Conservation (phyloP, 2,888 invertebrate species). For the Athripsodes cinereus region DNA sequence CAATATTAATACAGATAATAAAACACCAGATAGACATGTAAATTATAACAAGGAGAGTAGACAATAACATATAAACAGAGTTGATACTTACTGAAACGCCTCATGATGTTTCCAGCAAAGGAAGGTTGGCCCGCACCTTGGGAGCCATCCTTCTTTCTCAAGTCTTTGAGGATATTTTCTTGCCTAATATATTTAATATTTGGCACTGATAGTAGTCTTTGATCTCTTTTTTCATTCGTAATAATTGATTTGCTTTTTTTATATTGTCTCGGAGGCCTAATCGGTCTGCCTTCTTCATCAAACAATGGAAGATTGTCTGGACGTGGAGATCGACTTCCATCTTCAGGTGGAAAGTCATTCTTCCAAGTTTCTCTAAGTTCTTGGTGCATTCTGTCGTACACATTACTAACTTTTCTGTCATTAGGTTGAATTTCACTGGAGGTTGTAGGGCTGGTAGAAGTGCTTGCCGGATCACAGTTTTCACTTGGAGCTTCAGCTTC, state of each 20-base stretch:
- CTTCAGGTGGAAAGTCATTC: slow-evolving; percentile 38
- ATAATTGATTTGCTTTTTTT: slow-evolving; percentile 39
- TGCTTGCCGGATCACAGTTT: not conserved
- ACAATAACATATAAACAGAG: no score
- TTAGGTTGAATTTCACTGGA: not conserved
- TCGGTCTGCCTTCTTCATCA: slow-evolving; percentile 46
- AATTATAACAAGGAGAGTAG: no score
- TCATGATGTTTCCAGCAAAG: slow-evolving; percentile 70
- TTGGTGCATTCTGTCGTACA: slow-evolving; percentile 42
- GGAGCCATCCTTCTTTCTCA: slow-evolving; percentile 48
- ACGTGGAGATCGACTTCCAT: slow-evolving; percentile 38
- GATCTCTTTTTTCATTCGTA: slow-evolving; percentile 51
- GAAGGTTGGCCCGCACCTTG: slow-evolving; percentile 44
- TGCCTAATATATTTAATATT: slow-evolving; percentile 59
- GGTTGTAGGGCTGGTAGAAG: not conserved
- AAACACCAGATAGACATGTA: no score
- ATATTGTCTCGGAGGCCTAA: slow-evolving; percentile 50
- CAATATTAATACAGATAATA: no score
- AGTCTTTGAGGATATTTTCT: slow-evolving; percentile 48
- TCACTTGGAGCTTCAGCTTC: slow-evolving; percentile 5
- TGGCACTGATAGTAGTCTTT: slow-evolving; percentile 69
- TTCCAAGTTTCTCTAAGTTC: slow-evolving; percentile 42
- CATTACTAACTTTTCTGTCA: slow-evolving; percentile 30
- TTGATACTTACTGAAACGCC: slow-evolving; percentile 81
- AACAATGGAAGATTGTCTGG: slow-evolving; percentile 61